Base-by-base conservation (phyloP, 1,140 invertebrate species). In the Heliothis virescens region DNA sequence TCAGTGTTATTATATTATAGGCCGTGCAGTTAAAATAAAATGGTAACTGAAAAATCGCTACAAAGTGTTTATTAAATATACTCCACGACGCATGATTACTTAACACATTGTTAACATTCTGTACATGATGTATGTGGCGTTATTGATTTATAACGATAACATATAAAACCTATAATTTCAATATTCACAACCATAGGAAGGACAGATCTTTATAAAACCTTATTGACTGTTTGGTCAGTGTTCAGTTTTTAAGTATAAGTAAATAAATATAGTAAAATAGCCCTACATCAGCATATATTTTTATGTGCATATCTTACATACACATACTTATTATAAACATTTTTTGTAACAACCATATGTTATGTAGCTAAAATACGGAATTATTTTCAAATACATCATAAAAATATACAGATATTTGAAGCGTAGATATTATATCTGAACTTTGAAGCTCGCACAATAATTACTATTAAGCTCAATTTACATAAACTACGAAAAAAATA, bases 401-500 rank as follows among this genome's bases (percentile, higher is more conserved):
- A 67, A n/a, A 52, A 53, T 26, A 52, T 71, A 71, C 48, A 52
- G 67, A 53, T 50, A 52, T 52, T 71, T 71, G 48, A 71, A 71
- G 67, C 67, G 67, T 71, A 67, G 41, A 67, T 67, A 67, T 67
- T 67, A 29, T 71, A 71, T 71, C 26, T 41, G 34, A 41, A 41
- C 52, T 71, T 41, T 47, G 48, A 71, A 71, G 67, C 67, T 52
- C 48, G 67, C 67, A 71, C 67, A 71, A 52, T 29, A 71, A 41
- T 71, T 71, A 53, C 67, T 71, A 71, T 53, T 7, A 71, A 71
- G 67, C 53, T 50, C 21, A 53, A 57, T 76, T 76, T 76, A 81
- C 60, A 89, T 90, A 93, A 86, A 92, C 82, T 88, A 89, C 85
- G 52, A 53, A 67, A 67, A 73, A 86, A 85, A 85, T 87, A 85